These are phyloP conservation scores for Tipula vernalis DNA, from an alignment of 2,888 invertebrate genomes.

Conservation along the genomic window DNA sequence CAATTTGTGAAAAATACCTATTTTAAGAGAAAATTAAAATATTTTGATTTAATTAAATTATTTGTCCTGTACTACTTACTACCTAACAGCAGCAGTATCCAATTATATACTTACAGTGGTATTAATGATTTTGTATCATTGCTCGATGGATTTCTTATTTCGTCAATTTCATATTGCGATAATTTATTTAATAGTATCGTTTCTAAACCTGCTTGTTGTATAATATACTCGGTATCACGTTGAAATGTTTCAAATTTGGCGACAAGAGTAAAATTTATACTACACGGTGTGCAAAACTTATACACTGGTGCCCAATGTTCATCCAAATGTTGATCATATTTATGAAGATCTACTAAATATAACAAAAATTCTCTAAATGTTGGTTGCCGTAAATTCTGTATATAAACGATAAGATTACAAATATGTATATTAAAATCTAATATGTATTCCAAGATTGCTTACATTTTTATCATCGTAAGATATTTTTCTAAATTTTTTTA, in stretches of 20 bases:
- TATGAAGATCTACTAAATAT: constrained; percentile 50
- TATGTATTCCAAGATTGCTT: neutral
- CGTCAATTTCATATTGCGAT: constrained; percentile 38
- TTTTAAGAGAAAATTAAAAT: constrained; percentile 11
- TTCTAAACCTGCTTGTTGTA: constrained; percentile 44
- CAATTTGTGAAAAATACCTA: constrained; percentile 44
- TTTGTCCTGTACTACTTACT: too few relatives aligned
- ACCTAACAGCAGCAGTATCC: neutral
- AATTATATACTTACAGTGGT: constrained; percentile 36
- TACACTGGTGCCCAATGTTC: constrained; percentile 55
- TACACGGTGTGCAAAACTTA: constrained; percentile 51
- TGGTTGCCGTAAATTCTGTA: constrained; percentile 35
- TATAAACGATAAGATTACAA: constrained; percentile 14
- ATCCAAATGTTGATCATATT: constrained; percentile 41
- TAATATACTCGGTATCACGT: constrained; percentile 46
- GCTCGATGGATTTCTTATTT: constrained; percentile 36
- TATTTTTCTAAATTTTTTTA: constrained; percentile 43
- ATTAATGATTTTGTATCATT: constrained; percentile 38
- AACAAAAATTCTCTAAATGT: constrained; percentile 60
- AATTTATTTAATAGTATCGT: constrained; percentile 39
- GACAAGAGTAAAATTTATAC: constrained; percentile 49
- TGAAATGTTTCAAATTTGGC: constrained; percentile 50
- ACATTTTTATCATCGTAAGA: neutral
- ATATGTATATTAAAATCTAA: neutral
- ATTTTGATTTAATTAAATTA: neutral